phyloP scores from a whole-genome alignment of 2,797 vertebrate genomes.

The Dromococcyx pavoninus region DNA sequence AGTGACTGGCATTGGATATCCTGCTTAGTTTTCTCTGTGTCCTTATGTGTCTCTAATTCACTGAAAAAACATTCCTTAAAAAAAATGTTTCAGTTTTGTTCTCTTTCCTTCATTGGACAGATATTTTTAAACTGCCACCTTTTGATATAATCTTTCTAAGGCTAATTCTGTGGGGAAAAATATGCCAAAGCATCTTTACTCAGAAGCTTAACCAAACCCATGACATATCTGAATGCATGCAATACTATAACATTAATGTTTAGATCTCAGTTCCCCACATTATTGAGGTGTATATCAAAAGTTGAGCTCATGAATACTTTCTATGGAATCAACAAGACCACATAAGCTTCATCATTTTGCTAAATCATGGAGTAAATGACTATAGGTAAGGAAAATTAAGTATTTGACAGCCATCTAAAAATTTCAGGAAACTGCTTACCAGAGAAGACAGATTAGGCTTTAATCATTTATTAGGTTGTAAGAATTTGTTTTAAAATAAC shows the following conservation, averaged over 20 bases:
- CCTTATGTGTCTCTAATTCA: neutral
- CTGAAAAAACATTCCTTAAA: neutral
- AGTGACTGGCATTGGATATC: neutral
- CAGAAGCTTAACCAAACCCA: neutral
- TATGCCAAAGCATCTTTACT: neutral
- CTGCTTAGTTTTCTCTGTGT: neutral
- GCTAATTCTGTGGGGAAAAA: neutral
- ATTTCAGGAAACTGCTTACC: slow-evolving; percentile 5
- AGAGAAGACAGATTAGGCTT: neutral
- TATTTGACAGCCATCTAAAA: neutral
- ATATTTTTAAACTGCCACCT: neutral
- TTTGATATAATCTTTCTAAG: neutral
- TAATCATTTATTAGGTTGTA: slow-evolving; percentile 43
- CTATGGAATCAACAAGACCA: neutral
- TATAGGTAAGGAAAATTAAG: neutral
- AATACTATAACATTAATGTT: neutral
- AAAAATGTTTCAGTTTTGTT: neutral
- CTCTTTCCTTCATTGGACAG: neutral
- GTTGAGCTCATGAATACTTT: neutral
- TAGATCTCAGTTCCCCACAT: neutral
- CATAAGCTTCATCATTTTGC: neutral
- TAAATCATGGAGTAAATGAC: neutral
- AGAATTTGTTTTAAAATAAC: slow-evolving; percentile 19
- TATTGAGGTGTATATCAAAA: neutral
- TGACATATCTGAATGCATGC: neutral